A percentile compares a stretch with the other conserved stretches of the same genome.
These are phyloP conservation scores for Rotaria macrura DNA, from an alignment of 2,888 invertebrate species.

Conservation along the genomic window DNA sequence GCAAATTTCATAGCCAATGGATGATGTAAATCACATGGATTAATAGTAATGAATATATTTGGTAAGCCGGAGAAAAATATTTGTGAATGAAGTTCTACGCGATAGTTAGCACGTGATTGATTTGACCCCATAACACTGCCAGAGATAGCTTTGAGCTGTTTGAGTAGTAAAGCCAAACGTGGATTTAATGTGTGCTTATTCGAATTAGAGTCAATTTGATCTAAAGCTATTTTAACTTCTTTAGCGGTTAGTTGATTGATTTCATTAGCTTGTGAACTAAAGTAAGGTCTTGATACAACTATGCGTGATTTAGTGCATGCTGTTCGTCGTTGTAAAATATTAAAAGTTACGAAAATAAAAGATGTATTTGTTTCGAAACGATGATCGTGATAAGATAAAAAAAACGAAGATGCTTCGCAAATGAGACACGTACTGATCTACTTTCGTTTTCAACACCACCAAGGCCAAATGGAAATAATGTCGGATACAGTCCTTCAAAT, in stretches of 20 bases:
- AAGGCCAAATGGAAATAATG: too few species aligned
- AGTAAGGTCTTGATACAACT: background rate
- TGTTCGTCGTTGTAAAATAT: background rate
- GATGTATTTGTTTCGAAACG: background rate
- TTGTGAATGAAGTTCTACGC: background rate
- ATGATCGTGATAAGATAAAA: background rate
- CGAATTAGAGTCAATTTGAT: background rate
- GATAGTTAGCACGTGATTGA: background rate
- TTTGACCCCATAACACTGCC: background rate
- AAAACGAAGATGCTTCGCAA: background rate
- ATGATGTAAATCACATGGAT: background rate
- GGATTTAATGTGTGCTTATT: background rate
- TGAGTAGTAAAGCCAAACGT: background rate
- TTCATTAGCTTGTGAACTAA: background rate
- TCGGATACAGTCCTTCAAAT: too few species aligned
- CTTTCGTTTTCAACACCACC: background rate
- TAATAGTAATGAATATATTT: background rate
- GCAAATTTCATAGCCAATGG: background rate
- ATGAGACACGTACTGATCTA: background rate
- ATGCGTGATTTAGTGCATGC: background rate
- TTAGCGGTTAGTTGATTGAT: background rate
- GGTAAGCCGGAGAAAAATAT: background rate
- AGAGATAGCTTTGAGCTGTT: background rate
- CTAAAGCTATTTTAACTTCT: background rate
- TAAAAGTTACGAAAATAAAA: background rate